These are phyloP conservation scores for Halichoeres trimaculatus DNA, from an alignment of 2,113 vertebrate species.

Conservation along the genomic window DNA sequence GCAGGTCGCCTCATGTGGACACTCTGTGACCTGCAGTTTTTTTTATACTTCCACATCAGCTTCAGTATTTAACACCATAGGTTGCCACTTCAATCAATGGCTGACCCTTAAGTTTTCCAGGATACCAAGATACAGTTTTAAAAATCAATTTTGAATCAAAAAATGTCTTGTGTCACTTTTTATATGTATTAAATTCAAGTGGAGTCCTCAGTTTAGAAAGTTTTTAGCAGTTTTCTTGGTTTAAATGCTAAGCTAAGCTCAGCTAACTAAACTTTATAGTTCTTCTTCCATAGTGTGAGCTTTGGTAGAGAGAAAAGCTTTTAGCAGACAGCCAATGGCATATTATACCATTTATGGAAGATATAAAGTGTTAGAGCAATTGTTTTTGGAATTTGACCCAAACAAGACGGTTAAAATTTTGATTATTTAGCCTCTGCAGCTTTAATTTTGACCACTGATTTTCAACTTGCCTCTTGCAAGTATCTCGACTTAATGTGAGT, in stretches of 20 bases:
- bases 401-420: neutral
- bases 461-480: neutral
- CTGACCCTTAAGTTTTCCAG: neutral
- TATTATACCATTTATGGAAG: too few species aligned
- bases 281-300: too few species aligned
- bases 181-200: too few species aligned
- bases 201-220: too few species aligned
- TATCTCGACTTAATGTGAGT: neutral
- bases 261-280: neutral
- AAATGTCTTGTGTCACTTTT: too few species aligned
- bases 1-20: too few species aligned
- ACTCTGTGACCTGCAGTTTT: too few species aligned
- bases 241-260: neutral
- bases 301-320: neutral
- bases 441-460: neutral
- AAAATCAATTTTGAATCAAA: too few species aligned
- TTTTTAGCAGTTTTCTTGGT: neutral
- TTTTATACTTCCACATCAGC: too few species aligned
- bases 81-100: too few species aligned
- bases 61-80: too few species aligned
- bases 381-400: conserved; percentile 9
- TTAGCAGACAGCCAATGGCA: neutral
- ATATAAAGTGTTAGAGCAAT: neutral
- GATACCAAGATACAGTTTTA: neutral
- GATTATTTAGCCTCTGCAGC: conserved; percentile 1